Evolutionary conservation across 2,113 vertebrate genomes (phyloP).

Genomic region (Otis tarda): DNA sequence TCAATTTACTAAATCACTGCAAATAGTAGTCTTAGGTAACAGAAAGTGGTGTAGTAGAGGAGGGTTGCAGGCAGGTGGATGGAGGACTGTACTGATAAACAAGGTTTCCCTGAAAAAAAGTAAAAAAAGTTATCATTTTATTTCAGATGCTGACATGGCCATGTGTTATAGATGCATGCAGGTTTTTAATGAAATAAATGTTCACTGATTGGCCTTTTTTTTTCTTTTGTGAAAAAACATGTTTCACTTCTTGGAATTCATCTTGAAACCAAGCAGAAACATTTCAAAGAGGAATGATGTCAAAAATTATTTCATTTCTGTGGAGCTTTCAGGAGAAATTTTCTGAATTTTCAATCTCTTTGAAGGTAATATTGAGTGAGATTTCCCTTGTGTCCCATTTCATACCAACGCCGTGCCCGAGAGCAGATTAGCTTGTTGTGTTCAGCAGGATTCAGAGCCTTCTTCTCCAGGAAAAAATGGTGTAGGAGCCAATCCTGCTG

Average conservation of each 20-base stretch:
- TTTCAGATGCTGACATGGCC: background rate
- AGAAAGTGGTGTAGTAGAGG: background rate
- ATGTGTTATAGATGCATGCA: background rate
- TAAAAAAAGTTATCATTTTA: background rate
- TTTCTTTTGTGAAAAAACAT: background rate
- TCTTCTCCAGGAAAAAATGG: background rate
- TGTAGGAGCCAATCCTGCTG: background rate
- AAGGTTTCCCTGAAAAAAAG: background rate
- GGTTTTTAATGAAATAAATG: background rate
- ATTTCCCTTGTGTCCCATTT: background rate
- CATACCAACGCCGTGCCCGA: rapidly evolving
- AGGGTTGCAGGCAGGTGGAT: background rate
- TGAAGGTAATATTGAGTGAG: background rate
- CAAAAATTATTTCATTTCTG: background rate
- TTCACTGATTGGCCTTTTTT: background rate
- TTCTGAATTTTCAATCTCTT: background rate
- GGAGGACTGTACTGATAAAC: background rate
- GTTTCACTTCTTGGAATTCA: background rate
- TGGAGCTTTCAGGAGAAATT: background rate
- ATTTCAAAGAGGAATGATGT: background rate
- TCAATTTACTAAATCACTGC: background rate
- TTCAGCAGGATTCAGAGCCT: background rate
- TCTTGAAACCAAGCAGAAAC: background rate
- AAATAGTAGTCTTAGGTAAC: background rate
- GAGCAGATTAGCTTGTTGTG: background rate